These are phyloP conservation scores for Acanthaster planci DNA, from an alignment of 35 echinoderm and acorn worm genomes.

Conservation along the genomic window DNA sequence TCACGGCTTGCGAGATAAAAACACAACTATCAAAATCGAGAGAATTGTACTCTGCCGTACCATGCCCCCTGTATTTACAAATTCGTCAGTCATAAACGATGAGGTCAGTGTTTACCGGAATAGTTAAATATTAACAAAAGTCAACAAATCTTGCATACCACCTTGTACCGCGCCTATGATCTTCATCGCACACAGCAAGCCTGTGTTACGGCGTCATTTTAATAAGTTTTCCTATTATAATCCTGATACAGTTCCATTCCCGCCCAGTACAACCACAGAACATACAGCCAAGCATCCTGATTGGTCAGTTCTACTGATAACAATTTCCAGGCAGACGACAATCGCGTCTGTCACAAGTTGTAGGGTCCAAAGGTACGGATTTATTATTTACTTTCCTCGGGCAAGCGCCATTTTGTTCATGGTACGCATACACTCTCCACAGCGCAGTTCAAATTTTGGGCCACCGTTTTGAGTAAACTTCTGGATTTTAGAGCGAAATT, in stretches of 20 bases:
- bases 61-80: too few relatives aligned
- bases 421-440: neutral
- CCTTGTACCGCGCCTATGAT: neutral
- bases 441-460: neutral
- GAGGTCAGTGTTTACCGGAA: slow-evolving; percentile 1
- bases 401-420: slow-evolving; percentile 35
- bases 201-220: neutral
- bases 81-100: neutral
- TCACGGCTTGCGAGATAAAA: too few relatives aligned
- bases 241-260: neutral
- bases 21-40: too few relatives aligned
- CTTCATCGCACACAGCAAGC: neutral
- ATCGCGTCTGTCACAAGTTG: slow-evolving; percentile 17
- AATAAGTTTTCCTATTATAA: neutral
- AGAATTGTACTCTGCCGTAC: too few relatives aligned
- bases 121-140: slow-evolving; percentile 1
- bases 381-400: slow-evolving; percentile 13
- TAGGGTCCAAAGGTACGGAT: slow-evolving; percentile 36
- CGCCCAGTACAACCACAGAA: slow-evolving; percentile 2
- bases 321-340: neutral
- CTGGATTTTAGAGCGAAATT: neutral
- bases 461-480: too few relatives aligned
- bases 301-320: neutral
- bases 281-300: neutral
- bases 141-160: neutral